Percentiles rank a stretch among this genome's conserved stretches.
Evolutionary conservation across 2,888 invertebrate genomes (phyloP).

Genomic region (Sipunculus nudus): DNA sequence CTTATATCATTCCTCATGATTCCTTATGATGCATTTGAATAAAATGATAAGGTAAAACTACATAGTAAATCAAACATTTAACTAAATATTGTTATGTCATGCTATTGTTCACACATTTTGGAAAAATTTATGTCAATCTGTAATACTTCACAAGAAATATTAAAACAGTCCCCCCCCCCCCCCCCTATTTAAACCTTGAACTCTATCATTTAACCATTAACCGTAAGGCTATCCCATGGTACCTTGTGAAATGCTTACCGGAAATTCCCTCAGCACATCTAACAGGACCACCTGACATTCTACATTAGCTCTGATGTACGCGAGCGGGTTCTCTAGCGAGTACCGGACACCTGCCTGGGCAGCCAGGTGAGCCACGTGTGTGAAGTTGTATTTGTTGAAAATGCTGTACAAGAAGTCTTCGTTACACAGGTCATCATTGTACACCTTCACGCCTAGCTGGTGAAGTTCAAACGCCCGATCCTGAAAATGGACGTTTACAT

Average conservation of each 20-base stretch:
- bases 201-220: no score
- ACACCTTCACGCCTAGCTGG: conserved; percentile 25
- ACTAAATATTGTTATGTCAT: no score
- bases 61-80: no score
- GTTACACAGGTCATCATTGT: conserved; percentile 33
- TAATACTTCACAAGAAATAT: no score
- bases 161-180: no score
- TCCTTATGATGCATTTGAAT: no score
- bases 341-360: conserved; percentile 43
- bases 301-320: conserved; percentile 34
- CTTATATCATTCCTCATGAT: no score
- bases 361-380: conserved; percentile 41
- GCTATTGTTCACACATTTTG: no score
- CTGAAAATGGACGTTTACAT: conserved; percentile 5
- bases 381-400: conserved; percentile 27
- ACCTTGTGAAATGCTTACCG: conserved; percentile 17
- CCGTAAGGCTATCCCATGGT: no score
- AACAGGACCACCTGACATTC: conserved; percentile 35
- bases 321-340: conserved; percentile 32
- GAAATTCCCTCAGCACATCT: conserved; percentile 16
- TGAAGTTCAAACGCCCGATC: conserved; percentile 33
- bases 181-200: no score
- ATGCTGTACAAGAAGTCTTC: conserved; percentile 22
- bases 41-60: no score
- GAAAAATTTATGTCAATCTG: no score